These are phyloP conservation scores for Sitophilus oryzae DNA, from an alignment of 1,140 invertebrate genomes.

Conservation along the genomic window DNA sequence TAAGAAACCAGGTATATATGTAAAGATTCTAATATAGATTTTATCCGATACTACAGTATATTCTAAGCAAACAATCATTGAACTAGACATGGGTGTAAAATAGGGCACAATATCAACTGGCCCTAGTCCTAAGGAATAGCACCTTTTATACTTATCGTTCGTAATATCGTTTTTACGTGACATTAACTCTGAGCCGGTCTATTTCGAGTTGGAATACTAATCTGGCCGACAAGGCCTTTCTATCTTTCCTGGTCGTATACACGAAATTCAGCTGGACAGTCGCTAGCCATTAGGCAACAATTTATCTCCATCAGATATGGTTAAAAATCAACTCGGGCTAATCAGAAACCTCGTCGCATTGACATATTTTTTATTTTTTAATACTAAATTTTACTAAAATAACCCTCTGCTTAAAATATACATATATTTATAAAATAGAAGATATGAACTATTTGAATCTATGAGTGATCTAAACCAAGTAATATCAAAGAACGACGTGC, in stretches of 20 bases:
- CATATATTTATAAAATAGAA: too few relatives aligned
- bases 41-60: slow-evolving; percentile 22
- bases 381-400: too few relatives aligned
- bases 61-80: slow-evolving; percentile 21
- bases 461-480: too few relatives aligned
- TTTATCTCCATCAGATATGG: too few relatives aligned
- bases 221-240: slow-evolving; percentile 5
- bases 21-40: slow-evolving; percentile 19
- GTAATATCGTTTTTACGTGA: background rate
- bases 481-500: too few relatives aligned
- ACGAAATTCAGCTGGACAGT: too few relatives aligned
- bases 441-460: too few relatives aligned
- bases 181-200: slow-evolving; percentile 16
- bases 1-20: slow-evolving; percentile 10
- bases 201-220: slow-evolving; percentile 20
- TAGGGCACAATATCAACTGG: slow-evolving; percentile 15
- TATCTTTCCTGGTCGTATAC: slow-evolving; percentile 9
- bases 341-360: too few relatives aligned
- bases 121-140: slow-evolving; percentile 2
- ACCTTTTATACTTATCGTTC: slow-evolving; percentile 12
- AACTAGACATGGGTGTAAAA: slow-evolving; percentile 23
- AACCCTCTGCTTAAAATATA: too few relatives aligned
- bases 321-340: too few relatives aligned
- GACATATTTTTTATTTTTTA: too few relatives aligned
- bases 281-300: too few relatives aligned